Evolutionary conservation across 2,888 invertebrate species (phyloP).

Genomic region (Gandaritis pyraliata): DNA sequence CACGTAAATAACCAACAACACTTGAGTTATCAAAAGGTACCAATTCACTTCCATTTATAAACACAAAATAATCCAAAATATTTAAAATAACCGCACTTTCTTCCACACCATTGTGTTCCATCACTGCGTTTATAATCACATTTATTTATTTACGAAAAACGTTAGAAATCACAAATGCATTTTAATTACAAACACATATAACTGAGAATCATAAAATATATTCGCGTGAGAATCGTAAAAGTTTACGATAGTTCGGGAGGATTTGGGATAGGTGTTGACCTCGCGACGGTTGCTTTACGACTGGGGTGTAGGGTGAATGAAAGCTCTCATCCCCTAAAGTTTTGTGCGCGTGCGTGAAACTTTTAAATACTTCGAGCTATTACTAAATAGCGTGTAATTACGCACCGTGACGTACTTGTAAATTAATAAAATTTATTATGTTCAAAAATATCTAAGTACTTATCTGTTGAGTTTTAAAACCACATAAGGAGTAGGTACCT

Average conservation of each 20-base stretch:
- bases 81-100: constrained; percentile 60
- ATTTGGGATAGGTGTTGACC: constrained; percentile 42
- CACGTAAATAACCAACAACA: constrained; percentile 58
- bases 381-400: too few relatives aligned
- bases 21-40: constrained; percentile 63
- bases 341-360: constrained; percentile 67
- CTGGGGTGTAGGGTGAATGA: constrained; percentile 67
- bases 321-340: constrained; percentile 47
- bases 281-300: constrained; percentile 50
- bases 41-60: constrained; percentile 81
- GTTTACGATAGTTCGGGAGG: constrained; percentile 46
- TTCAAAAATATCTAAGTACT: too few relatives aligned
- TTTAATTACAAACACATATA: not conserved
- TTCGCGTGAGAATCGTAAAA: constrained; percentile 52
- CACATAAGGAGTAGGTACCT: too few relatives aligned
- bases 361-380: constrained; percentile 42
- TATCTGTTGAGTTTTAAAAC: too few relatives aligned
- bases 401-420: too few relatives aligned
- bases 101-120: constrained; percentile 70
- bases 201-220: not conserved
- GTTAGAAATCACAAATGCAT: constrained; percentile 17
- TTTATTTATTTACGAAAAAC: constrained; percentile 13
- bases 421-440: too few relatives aligned
- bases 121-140: constrained; percentile 58
- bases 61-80: constrained; percentile 53